Evolutionary conservation across 2,113 vertebrate species (phyloP).

Genomic region (Embiotoca jacksoni): DNA sequence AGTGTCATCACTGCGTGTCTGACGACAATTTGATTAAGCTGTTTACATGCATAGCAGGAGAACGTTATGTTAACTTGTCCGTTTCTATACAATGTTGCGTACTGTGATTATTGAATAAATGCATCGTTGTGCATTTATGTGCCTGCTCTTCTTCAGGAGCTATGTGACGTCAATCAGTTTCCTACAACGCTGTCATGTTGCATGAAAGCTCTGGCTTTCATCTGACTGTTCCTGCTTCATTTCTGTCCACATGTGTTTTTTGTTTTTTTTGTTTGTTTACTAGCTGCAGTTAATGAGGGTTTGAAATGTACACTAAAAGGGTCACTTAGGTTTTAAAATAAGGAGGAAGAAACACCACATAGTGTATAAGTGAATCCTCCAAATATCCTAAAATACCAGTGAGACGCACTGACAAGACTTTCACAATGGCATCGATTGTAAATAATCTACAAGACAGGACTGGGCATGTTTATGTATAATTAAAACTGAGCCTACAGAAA

Average conservation of each 20-base stretch:
- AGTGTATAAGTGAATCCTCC: not conserved
- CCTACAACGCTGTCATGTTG: not conserved
- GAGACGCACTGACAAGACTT: not conserved
- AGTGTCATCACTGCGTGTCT: not conserved
- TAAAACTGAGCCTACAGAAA: too few relatives aligned
- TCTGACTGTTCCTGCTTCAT: not conserved
- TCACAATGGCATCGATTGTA: constrained; percentile 8
- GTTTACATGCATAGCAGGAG: constrained; percentile 36
- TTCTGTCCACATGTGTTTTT: not conserved
- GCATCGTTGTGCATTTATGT: not conserved
- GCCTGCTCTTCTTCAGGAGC: not conserved
- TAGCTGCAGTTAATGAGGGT: constrained; percentile 4
- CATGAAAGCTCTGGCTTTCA: constrained; percentile 2
- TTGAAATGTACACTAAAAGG: not conserved
- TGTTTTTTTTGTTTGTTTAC: not conserved
- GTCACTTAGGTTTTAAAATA: constrained; percentile 10
- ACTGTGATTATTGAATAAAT: constrained; percentile 19
- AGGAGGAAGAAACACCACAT: too few relatives aligned
- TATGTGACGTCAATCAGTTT: constrained; percentile 6
- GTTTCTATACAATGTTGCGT: constrained; percentile 19
- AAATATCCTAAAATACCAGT: not conserved
- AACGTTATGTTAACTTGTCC: constrained; percentile 29
- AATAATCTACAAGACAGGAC: constrained; percentile 9
- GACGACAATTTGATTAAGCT: constrained; percentile 27
- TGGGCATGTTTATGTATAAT: constrained; percentile 10